Conservation (phyloP, 64 coral and sea anemone species). For the Actinia tenebrosa region DNA sequence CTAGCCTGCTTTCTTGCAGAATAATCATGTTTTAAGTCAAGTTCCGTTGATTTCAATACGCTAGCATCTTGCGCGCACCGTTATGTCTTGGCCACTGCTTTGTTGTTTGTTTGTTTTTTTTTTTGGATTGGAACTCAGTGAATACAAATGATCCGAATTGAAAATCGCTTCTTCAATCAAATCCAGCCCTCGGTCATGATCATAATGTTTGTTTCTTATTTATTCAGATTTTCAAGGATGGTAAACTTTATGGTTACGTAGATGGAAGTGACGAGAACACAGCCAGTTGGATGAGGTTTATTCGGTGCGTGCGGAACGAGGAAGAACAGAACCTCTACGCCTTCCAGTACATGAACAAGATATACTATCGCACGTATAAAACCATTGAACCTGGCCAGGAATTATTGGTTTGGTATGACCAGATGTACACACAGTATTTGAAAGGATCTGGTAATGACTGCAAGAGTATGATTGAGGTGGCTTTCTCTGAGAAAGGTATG, state of each 20-base stretch:
- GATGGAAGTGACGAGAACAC: constrained; percentile 54
- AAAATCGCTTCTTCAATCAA: too few relatives aligned
- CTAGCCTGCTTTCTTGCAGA: too few relatives aligned
- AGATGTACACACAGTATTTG: constrained; percentile 8
- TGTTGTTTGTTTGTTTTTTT: too few relatives aligned
- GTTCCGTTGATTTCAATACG: too few relatives aligned
- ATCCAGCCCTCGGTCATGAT: neutral
- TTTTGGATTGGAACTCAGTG: too few relatives aligned
- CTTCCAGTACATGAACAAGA: constrained; percentile 48
- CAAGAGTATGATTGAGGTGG: neutral
- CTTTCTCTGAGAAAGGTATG: neutral
- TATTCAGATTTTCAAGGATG: constrained; percentile 50
- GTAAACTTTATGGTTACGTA: constrained; percentile 42
- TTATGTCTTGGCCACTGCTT: too few relatives aligned
- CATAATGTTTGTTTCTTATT: neutral
- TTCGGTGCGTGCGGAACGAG: constrained; percentile 22
- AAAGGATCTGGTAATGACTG: neutral
- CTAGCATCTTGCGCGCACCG: too few relatives aligned
- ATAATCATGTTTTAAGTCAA: too few relatives aligned
- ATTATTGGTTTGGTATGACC: constrained; percentile 62
- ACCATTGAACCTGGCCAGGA: constrained; percentile 35
- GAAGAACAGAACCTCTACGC: constrained; percentile 55
- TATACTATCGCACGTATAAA: constrained; percentile 45
- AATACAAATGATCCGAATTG: too few relatives aligned
- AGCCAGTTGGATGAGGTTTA: constrained; percentile 59